Base-by-base conservation (phyloP, 2,113 vertebrate species). In the Sisor rabdophorus region DNA sequence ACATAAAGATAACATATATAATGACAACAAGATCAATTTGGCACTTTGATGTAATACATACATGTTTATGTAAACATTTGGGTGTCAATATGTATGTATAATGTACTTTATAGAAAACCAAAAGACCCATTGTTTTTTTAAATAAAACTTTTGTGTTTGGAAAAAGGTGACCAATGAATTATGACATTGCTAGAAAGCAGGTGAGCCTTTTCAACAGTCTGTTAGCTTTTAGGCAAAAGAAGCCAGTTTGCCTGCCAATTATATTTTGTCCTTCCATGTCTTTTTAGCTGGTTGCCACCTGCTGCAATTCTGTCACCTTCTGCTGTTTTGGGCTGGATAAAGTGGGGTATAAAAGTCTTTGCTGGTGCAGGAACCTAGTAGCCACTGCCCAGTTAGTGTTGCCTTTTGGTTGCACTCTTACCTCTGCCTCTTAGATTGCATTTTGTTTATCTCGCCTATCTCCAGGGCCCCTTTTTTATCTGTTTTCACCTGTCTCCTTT, bases 231-330 rank as follows among this genome's bases (percentile, higher is more conserved):
- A 65, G 81, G 68, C 72, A 76, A 32, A 67, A 72, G 64, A 44
- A 40, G 36, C 22, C 11, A 56, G 12, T 77, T 56, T 47, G 50
- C 76, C 61, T 81, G 79, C 81, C 80, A 83, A 77, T 73, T 69
- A 56, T 73, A 67, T 60, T 76, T 82, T 40, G 69, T 80, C 58
- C 70, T 71, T 72, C 79, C 64, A 54, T 69, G 26, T 83, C 79
- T 75, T 71, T 80, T 84, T 76, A 59, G 56, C 79, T 26, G 64
- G 58, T 69, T 80, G 20, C 83, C 86, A 82, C 78, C 70, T 81
- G 50, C 76, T 72, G 78, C 84, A 75, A 84, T 73, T 67, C 81
- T 16, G 53, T 84, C 75, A 85, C 82, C 82, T 84, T 85, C 84
- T 82, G 79, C 70, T 59, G 56, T 72, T 77, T 28, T 80, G 75